Percentiles rank a stretch among this genome's conserved stretches.
Conservation (phyloP, 2,113 vertebrate species). For the human region DNA sequence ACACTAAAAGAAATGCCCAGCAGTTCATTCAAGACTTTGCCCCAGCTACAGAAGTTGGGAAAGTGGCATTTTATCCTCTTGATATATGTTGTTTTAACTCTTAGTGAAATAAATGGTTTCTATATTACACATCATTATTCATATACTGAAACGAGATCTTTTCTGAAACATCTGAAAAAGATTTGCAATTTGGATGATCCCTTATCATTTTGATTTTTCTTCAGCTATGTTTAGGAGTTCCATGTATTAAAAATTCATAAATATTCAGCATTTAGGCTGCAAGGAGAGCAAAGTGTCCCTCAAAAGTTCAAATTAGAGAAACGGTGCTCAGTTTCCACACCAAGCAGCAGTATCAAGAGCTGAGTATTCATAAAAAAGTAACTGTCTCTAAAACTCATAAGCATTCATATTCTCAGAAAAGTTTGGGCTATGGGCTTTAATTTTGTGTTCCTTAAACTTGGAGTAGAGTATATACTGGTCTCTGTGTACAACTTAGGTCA, state of each 20-base stretch:
- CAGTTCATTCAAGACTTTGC: constrained; percentile 46
- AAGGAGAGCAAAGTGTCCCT: neutral
- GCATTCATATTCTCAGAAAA: neutral
- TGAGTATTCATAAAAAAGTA: neutral
- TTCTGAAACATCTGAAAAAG: constrained; percentile 50
- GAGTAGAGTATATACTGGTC: neutral
- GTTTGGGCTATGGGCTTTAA: neutral
- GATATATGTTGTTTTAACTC: constrained; percentile 69
- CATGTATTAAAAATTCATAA: constrained; percentile 47
- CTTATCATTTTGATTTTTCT: constrained; percentile 64
- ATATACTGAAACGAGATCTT: constrained; percentile 45
- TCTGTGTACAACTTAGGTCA: neutral
- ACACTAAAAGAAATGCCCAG: constrained; percentile 48
- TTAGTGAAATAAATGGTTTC: constrained; percentile 73
- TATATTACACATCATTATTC: constrained; percentile 70
- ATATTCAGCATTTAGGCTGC: constrained; percentile 39
- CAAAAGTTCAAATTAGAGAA: constrained; percentile 46
- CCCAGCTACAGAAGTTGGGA: constrained; percentile 44
- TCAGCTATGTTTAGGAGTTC: constrained; percentile 29
- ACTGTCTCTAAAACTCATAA: neutral
- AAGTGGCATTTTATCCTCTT: constrained; percentile 73
- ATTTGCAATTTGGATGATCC: constrained; percentile 56
- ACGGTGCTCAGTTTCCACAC: neutral
- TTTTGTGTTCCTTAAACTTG: neutral
- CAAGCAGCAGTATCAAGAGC: neutral